Percentiles rank a stretch among this genome's conserved stretches.
These are phyloP conservation scores for Trissonchulus sp. DNA, from an alignment of 2,888 invertebrate species.

Conservation along the genomic window DNA sequence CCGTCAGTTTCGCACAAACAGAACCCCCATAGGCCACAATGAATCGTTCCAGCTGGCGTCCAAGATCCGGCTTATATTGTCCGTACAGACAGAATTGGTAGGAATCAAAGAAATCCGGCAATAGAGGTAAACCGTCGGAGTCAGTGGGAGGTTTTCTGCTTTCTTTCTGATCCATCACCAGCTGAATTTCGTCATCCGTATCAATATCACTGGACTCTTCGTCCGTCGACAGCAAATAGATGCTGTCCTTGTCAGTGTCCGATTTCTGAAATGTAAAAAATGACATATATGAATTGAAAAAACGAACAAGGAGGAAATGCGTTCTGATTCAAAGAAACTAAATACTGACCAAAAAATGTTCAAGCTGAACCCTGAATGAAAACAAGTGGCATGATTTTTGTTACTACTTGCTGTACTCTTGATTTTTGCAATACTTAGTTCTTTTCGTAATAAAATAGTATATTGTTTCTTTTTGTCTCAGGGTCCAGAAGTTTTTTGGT, in stretches of 20 bases:
- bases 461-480: too few species aligned
- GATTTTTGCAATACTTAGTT: too few species aligned
- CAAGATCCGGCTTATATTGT: conserved; percentile 50
- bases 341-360: too few species aligned
- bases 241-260: neutral
- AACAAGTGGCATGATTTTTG: too few species aligned
- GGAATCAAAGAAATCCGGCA: conserved; percentile 59
- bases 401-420: too few species aligned
- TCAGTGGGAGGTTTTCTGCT: neutral
- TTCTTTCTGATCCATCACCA: neutral
- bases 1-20: neutral
- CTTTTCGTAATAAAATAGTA: too few species aligned
- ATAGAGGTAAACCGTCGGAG: conserved; percentile 41
- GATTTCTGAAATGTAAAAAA: too few species aligned
- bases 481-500: too few species aligned
- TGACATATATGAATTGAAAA: too few species aligned
- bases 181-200: conserved; percentile 28
- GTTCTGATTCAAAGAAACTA: too few species aligned
- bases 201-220: neutral
- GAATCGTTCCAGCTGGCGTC: conserved; percentile 57
- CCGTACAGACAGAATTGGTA: conserved; percentile 58
- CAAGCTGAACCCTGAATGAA: too few species aligned
- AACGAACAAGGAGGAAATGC: too few species aligned
- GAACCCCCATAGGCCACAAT: conserved; percentile 61
- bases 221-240: conserved; percentile 17